These are phyloP conservation scores for Entomyzon cyanotis DNA, from an alignment of 2,113 vertebrate species.

Conservation along the genomic window DNA sequence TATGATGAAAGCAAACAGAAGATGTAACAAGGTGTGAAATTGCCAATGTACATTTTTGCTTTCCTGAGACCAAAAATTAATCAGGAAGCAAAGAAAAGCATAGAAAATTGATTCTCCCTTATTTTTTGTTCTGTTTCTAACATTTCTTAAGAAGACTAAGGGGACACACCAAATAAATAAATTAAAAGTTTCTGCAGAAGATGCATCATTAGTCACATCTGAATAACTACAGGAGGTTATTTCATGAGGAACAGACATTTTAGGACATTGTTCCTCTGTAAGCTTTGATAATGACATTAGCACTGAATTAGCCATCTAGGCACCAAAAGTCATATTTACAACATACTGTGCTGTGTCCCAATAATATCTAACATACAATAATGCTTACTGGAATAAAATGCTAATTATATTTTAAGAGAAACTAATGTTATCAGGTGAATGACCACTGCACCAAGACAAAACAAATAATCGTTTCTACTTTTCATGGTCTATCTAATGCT, in stretches of 20 bases:
- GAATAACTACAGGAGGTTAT: background rate
- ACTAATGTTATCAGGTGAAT: constrained; percentile 10
- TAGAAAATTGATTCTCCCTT: background rate
- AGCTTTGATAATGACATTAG: constrained; percentile 46
- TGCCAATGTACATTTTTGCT: background rate
- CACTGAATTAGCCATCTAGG: constrained; percentile 7
- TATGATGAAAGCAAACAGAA: constrained; percentile 47
- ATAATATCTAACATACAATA: background rate
- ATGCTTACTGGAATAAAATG: constrained; percentile 24
- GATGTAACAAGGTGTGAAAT: constrained; percentile 55
- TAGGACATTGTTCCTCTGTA: background rate
- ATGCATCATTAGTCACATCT: background rate
- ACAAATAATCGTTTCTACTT: constrained; percentile 25
- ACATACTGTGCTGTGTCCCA: background rate
- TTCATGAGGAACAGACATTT: constrained; percentile 9
- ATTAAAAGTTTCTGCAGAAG: background rate
- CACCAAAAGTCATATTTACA: background rate
- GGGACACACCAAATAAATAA: background rate
- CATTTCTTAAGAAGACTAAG: background rate
- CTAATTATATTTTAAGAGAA: constrained; percentile 31
- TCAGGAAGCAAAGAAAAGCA: constrained; percentile 38
- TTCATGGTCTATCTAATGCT: background rate
- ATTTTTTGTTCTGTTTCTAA: background rate
- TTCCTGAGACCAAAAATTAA: constrained; percentile 32
- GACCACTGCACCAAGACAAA: background rate